Evolutionary conservation across 2,113 vertebrate genomes (phyloP).

Genomic region (Peucedramus taeniatus): DNA sequence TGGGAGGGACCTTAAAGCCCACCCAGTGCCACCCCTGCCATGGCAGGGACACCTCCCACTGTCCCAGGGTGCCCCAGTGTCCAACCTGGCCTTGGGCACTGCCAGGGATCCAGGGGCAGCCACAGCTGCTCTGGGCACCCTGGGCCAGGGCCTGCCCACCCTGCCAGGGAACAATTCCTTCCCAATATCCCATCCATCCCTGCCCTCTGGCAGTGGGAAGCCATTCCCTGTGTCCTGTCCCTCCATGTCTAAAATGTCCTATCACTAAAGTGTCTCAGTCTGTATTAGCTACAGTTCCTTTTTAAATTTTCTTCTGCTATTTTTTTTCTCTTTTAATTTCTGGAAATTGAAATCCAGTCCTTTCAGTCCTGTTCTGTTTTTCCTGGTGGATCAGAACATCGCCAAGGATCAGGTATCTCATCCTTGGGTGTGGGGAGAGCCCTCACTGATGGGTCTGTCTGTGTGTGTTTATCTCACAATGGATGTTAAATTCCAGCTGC

Average conservation of each 20-base stretch:
- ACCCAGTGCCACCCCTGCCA: rapidly evolving
- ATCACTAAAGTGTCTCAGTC: neutral
- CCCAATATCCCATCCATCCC: rapidly evolving
- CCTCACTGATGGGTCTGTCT: rapidly evolving
- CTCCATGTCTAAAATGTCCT: neutral
- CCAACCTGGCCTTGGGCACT: neutral
- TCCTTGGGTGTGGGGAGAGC: rapidly evolving
- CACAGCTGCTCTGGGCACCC: neutral
- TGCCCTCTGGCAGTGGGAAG: neutral
- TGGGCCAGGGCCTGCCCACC: neutral
- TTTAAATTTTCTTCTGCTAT: neutral
- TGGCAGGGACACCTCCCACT: neutral
- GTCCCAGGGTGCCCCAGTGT: neutral
- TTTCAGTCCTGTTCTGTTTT: neutral
- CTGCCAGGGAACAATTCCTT: neutral
- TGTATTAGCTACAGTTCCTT: neutral
- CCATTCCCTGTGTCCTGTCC: neutral
- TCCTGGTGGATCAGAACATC: neutral
- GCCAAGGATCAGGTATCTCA: neutral
- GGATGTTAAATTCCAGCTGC: neutral
- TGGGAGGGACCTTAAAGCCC: rapidly evolving
- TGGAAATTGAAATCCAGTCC: neutral
- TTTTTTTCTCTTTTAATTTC: neutral
- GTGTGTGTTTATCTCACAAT: rapidly evolving
- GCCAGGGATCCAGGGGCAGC: neutral